phyloP scores from a whole-genome alignment of 2,113 vertebrate genomes.

The Tilapia sparmanii region DNA sequence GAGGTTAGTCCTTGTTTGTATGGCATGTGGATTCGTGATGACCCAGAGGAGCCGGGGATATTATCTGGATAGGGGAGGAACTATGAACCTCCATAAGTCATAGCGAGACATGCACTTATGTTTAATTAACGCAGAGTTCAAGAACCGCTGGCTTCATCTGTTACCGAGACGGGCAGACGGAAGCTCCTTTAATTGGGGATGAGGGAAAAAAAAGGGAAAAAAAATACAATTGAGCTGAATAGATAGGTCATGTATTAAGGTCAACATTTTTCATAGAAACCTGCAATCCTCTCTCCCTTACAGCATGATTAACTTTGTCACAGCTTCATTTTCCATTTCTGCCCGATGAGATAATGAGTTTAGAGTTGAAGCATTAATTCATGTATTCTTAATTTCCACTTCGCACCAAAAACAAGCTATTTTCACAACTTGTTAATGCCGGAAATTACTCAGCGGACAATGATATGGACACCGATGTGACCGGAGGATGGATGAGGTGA shows the following conservation, averaged over 20 bases:
- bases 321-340: constrained; percentile 49
- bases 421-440: background rate
- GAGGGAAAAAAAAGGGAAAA: background rate
- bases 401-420: background rate
- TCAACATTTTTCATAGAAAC: constrained; percentile 55
- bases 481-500: background rate
- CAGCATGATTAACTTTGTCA: constrained; percentile 55
- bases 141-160: constrained; percentile 50
- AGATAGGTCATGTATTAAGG: constrained; percentile 55
- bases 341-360: constrained; percentile 57
- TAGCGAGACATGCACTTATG: constrained; percentile 48
- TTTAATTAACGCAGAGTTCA: constrained; percentile 68
- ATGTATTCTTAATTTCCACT: constrained; percentile 9
- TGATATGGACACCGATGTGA: background rate
- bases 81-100: constrained; percentile 22
- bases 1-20: constrained; percentile 21
- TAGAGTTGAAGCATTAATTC: constrained; percentile 36
- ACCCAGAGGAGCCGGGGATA: constrained; percentile 20
- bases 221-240: constrained; percentile 40
- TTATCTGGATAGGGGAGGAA: constrained; percentile 16
- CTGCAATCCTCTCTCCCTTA: background rate
- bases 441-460: background rate
- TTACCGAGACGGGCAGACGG: constrained; percentile 32
- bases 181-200: constrained; percentile 61
- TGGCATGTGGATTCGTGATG: background rate